Base-by-base conservation (phyloP, 2,888 invertebrate genomes). In the Synergus umbraculus region DNA sequence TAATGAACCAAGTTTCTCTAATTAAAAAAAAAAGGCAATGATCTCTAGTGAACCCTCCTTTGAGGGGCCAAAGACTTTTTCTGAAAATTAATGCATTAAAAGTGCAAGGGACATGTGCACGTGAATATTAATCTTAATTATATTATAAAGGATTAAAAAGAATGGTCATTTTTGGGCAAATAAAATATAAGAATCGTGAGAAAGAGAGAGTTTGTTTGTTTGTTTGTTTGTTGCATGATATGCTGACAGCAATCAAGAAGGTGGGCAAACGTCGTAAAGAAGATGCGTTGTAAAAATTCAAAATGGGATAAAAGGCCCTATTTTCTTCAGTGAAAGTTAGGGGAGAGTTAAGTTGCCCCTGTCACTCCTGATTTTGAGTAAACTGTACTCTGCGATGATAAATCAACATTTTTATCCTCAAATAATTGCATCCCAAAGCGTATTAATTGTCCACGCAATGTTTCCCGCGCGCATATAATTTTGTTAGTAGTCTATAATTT, bases 171-270 rank as follows among this genome's bases (percentile, higher is more conserved):
- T 65, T 41, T n/a, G n/a, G 37, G 41, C n/a, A 41, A 41, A 37
- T 41, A 43, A 41, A 66, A 41, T n/a, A n/a, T 37, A 41, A 15
- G 73, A 64, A 46, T 44, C 67, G 78, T 80, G 81, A 81, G 83
- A 83, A 83, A 81, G 83, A 81, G 83, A 83, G 80, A 83, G 83
- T 80, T 22, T 22, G 22, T 22, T 22, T 22, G 22, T 29, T 78
- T 7, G 10, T 13, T 46, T 13, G 46, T 77, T 77, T 15, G 2
- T 15, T 4, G 41, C 37, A 66, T n/a, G 29, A 29, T 29, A 29
- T 54, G 41, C 37, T 60, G 58, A 76, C 54, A 76, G 60, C 37
- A 41, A 76, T 58, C 37, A 13, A 66, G 44, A 65, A 41, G 43
- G 4, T 66, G 15, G 41, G 15, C 18, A 66, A 66, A 44, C 22